Evolutionary conservation across 2,888 invertebrate genomes (phyloP).

Genomic region (Ochropleura plecta): DNA sequence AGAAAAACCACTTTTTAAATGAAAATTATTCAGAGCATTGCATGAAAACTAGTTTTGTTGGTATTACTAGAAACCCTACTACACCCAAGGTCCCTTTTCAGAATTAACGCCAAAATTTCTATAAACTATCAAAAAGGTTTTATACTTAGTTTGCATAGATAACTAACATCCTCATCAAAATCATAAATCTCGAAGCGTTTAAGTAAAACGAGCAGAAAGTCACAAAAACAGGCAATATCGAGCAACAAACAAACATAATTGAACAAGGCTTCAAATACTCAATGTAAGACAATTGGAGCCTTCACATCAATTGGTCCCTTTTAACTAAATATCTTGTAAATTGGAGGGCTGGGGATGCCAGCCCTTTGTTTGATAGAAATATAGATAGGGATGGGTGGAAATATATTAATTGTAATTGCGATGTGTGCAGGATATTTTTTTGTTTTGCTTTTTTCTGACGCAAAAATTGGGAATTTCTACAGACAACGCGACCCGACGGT

Average conservation of each 20-base stretch:
- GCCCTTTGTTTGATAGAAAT: slow-evolving; percentile 74
- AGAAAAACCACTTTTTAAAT: not conserved
- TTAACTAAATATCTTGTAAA: slow-evolving; percentile 79
- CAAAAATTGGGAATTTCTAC: not conserved
- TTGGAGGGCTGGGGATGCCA: slow-evolving; percentile 73
- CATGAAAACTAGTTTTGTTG: not conserved
- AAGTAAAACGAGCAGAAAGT: slow-evolving; percentile 43
- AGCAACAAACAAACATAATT: slow-evolving; percentile 70
- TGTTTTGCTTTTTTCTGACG: not conserved
- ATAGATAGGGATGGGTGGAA: slow-evolving; percentile 44
- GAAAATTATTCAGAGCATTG: not conserved
- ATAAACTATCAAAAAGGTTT: not conserved
- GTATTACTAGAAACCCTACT: not conserved
- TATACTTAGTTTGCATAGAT: not conserved
- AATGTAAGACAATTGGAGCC: slow-evolving; percentile 79
- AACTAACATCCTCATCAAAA: not conserved
- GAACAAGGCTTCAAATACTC: slow-evolving; percentile 69
- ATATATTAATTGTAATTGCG: slow-evolving; percentile 22
- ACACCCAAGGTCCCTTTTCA: no score
- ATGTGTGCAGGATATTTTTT: not conserved
- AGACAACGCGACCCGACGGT: not conserved
- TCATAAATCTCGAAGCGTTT: slow-evolving; percentile 18
- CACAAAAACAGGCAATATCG: slow-evolving; percentile 41
- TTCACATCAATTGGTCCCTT: slow-evolving; percentile 79
- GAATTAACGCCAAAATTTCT: not conserved